Percentiles rank a stretch among this genome's conserved stretches.
Conservation (phyloP, 30 jellyfish, hydroid and myxozoan species). For the Nemopilema nomurai region DNA sequence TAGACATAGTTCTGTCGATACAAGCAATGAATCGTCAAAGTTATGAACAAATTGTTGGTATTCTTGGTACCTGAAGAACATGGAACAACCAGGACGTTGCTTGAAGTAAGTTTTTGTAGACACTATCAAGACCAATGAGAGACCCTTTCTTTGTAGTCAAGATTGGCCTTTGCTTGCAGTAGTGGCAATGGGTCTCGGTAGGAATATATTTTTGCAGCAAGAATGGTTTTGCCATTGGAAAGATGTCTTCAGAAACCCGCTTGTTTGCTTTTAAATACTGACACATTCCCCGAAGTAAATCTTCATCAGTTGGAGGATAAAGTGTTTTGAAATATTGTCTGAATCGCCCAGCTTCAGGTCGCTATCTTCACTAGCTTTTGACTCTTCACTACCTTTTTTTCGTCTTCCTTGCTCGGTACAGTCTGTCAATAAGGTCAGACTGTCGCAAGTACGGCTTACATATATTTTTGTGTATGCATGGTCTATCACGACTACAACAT, state of each 20-base stretch:
- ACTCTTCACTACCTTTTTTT: no score
- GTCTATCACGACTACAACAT: constrained; percentile 5
- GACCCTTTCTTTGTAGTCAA: no score
- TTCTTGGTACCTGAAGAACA: constrained; percentile 40
- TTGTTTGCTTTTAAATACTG: constrained; percentile 16
- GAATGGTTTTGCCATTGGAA: no score
- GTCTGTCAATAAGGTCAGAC: background rate
- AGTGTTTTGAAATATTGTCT: background rate
- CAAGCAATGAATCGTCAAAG: constrained; percentile 30
- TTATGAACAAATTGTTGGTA: constrained; percentile 24
- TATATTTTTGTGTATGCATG: constrained; percentile 34
- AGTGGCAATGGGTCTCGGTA: constrained; percentile 11
- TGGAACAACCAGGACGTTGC: constrained; percentile 19
- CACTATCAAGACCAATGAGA: background rate
- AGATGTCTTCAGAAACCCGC: no score
- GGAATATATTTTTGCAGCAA: no score
- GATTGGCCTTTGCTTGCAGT: background rate
- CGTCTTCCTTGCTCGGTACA: background rate
- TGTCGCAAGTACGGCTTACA: constrained; percentile 23
- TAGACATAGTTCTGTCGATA: constrained; percentile 35
- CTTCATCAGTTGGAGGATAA: constrained; percentile 11
- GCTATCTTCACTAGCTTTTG: background rate
- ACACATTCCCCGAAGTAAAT: constrained; percentile 16
- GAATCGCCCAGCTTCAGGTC: background rate
- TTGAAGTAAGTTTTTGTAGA: no score